These are phyloP conservation scores for Geococcyx californianus DNA, from an alignment of 2,113 vertebrate species.

Conservation along the genomic window DNA sequence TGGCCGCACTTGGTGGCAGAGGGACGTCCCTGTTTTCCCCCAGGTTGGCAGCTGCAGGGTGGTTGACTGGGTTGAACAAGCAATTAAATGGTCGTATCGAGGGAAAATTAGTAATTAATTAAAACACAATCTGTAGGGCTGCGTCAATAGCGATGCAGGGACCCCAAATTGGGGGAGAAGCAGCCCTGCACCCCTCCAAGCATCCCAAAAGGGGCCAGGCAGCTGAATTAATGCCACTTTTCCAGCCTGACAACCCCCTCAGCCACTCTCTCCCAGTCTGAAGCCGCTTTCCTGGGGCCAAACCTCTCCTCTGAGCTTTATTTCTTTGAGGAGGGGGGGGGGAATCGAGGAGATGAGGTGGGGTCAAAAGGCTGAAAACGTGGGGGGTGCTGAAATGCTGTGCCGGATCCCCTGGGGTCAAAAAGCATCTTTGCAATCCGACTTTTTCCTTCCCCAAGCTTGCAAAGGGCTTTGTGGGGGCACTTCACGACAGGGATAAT, in stretches of 20 bases:
- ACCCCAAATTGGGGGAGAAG: accelerated
- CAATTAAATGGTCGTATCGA: accelerated
- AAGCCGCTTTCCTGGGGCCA: accelerated
- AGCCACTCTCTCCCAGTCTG: accelerated
- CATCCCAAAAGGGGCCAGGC: neutral
- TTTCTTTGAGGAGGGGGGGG: neutral
- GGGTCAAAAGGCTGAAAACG: accelerated
- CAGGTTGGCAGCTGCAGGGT: neutral
- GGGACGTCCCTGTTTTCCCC: accelerated
- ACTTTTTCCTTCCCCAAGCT: neutral
- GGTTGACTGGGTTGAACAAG: neutral
- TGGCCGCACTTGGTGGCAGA: accelerated
- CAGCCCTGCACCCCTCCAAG: no score
- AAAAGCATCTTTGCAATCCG: neutral
- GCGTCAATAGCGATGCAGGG: accelerated
- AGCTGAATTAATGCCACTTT: neutral
- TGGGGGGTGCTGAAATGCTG: accelerated
- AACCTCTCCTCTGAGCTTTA: neutral
- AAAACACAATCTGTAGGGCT: neutral
- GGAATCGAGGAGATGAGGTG: accelerated
- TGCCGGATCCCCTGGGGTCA: accelerated
- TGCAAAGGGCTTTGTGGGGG: neutral
- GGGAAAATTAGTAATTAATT: neutral
- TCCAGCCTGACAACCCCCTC: neutral
- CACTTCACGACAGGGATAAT: accelerated